A percentile compares a stretch with the other conserved stretches of the same genome.
These are phyloP conservation scores for Gastrophysa polygoni DNA, from an alignment of 2,888 invertebrate species.

Conservation along the genomic window DNA sequence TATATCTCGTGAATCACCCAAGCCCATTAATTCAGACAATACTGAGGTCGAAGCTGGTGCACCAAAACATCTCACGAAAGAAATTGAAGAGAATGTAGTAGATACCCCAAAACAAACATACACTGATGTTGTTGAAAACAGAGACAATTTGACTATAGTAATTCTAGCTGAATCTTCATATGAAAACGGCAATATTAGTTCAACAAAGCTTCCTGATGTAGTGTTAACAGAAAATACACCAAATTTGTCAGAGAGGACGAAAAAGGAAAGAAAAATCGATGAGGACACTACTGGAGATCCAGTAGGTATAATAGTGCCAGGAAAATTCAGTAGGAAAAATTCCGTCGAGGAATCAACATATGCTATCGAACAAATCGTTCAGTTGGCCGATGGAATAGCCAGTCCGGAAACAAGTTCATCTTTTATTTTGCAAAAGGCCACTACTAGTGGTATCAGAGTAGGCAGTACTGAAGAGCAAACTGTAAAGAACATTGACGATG, in stretches of 20 bases:
- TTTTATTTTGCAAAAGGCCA: background rate
- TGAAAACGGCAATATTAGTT: background rate
- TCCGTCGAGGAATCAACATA: background rate
- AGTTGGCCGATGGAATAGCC: background rate
- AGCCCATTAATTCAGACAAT: too few species aligned
- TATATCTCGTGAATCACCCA: too few species aligned
- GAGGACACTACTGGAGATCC: background rate
- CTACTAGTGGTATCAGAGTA: background rate
- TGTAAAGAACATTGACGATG: background rate
- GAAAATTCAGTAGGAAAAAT: background rate
- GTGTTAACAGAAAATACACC: background rate
- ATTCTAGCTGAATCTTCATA: background rate
- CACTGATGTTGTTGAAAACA: background rate
- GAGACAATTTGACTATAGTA: background rate
- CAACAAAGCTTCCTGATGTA: background rate
- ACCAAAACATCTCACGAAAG: background rate
- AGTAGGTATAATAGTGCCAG: background rate
- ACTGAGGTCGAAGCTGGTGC: background rate
- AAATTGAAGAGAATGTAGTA: background rate
- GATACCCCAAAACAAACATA: background rate
- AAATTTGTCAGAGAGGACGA: background rate
- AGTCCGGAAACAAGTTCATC: background rate
- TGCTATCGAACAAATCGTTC: background rate
- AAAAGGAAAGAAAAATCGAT: background rate
- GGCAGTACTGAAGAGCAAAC: background rate